Conservation (phyloP, 2,888 invertebrate genomes). For the Scaptomyza flava region DNA sequence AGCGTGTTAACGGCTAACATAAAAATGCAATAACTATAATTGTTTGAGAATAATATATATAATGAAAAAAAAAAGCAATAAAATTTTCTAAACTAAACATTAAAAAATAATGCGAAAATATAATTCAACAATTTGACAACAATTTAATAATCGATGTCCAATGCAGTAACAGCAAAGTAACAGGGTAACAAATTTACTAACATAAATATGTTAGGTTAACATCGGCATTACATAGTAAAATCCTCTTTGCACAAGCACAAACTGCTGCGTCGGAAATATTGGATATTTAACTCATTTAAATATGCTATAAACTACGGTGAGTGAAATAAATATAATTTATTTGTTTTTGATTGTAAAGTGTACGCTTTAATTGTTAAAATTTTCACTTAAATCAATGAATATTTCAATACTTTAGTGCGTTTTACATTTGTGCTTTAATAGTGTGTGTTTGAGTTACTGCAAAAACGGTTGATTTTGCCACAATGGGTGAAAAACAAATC, state of each 20-base stretch:
- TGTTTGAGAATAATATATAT: not conserved
- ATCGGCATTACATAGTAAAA: conserved; percentile 32
- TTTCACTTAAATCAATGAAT: not conserved
- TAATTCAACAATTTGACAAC: not conserved
- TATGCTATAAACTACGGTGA: conserved; percentile 53
- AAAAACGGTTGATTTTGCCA: conserved; percentile 25
- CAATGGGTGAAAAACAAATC: conserved; percentile 44
- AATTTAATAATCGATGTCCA: not conserved
- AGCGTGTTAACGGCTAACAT: not conserved
- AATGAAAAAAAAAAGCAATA: not conserved
- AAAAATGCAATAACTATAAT: not conserved
- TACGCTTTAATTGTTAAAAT: conserved; percentile 4
- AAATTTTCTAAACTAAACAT: not conserved
- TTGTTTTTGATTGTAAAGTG: conserved; percentile 5
- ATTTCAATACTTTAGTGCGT: conserved; percentile 2
- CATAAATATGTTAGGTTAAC: conserved; percentile 37
- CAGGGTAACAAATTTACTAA: conserved; percentile 7
- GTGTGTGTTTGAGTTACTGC: conserved; percentile 28
- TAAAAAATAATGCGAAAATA: not conserved
- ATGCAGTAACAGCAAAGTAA: conserved; percentile 10
- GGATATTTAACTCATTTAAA: conserved; percentile 24
- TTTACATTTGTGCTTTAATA: conserved; percentile 11
- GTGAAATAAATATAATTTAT: conserved; percentile 17
- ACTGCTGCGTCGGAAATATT: conserved; percentile 36
- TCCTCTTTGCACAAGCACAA: conserved; percentile 44